Evolutionary conservation across 2,888 invertebrate genomes (phyloP), one percentile per base, ranked within the genome.

Genomic region (Hylaea fasciaria): DNA sequence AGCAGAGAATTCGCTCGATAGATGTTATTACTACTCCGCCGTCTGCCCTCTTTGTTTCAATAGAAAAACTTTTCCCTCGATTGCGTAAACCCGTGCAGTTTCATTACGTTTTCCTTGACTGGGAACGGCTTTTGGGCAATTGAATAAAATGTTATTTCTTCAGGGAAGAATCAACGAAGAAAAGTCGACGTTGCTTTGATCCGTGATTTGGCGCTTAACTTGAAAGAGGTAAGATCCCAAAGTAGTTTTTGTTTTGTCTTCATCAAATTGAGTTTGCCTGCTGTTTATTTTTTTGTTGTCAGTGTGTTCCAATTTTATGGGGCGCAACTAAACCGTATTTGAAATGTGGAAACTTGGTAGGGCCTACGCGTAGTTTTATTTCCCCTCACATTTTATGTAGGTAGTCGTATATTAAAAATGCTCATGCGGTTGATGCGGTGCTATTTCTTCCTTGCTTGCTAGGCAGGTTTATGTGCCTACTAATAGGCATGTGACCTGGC

Each of bases 91-190:
- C 57, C 49, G 50, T 53, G 54, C 60, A 53, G 61, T 61, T 56
- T 62, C 63, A 65, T 63, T 63, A 57, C 53, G 51, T 57, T 66
- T 65, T 52, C 63, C 64, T 39, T 51, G 56, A 65, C 52, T 53
- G 57, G 45, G 46, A 62, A 57, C 55, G 58, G 51, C 48, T 56
- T 59, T 59, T 41, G 52, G 64, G 63, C 65, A 63, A 67, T 68
- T 61, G 59, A 65, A 66, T 54, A 56, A 45, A 62, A 62, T 57
- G 66, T 66, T 57, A 64, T 65, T 68, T 61, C 59, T 65, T 58
- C 55, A 58, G 50, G 57, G 56, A 39, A 51, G 46, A 55, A 60
- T 60, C 50, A 28, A 40, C 46, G 43, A 46, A 50, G 51, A 52
- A 52, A 57, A 51, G 52, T 45, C 51, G n/a, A 61, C 51, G 55